Conservation (phyloP, 2,888 invertebrate genomes). For the Eudasyphora cyanicolor region DNA sequence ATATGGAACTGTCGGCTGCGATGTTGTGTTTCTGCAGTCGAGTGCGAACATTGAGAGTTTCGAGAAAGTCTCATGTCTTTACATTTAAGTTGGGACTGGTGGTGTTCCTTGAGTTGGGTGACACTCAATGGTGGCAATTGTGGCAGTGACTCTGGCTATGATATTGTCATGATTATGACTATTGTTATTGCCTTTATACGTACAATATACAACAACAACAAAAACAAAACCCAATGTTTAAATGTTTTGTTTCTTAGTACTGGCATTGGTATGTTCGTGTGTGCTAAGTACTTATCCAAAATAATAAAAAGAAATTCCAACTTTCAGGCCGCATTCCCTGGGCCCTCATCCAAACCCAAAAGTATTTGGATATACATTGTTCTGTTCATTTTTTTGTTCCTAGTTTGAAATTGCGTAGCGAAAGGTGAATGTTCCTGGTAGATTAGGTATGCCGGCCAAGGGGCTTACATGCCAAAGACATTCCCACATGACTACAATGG, state of each 20-base stretch:
- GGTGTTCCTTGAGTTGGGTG: background rate
- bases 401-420: slow-evolving; percentile 9
- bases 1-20: background rate
- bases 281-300: background rate
- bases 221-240: no score
- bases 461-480: slow-evolving; percentile 9
- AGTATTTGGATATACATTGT: background rate
- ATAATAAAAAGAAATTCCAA: background rate
- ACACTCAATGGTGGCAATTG: background rate
- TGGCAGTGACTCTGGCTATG: background rate
- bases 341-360: background rate
- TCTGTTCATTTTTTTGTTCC: background rate
- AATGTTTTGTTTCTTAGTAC: background rate
- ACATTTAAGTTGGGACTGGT: background rate
- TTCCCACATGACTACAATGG: background rate
- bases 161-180: slow-evolving; percentile 17
- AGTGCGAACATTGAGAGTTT: background rate
- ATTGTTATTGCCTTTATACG: slow-evolving; percentile 20
- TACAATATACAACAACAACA: background rate
- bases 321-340: background rate
- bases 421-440: slow-evolving; percentile 49
- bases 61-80: slow-evolving; percentile 2
- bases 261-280: background rate
- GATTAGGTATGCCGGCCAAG: slow-evolving; percentile 38
- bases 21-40: background rate